Conservation (phyloP, 2,797 vertebrate species). For the Pseudochirops cupreus region DNA sequence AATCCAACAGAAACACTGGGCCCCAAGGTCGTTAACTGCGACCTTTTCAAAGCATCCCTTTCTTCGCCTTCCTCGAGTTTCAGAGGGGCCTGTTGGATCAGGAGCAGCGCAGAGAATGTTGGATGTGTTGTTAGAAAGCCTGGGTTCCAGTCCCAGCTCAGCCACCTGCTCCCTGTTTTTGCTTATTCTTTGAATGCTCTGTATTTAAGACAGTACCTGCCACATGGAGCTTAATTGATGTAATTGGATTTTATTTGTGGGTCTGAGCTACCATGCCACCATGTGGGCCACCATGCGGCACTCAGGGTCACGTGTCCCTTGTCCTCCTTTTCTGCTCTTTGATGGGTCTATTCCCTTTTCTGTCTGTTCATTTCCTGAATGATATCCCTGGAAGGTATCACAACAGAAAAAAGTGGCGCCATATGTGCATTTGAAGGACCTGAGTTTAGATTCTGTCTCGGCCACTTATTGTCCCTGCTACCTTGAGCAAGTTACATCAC, state of each 20-base stretch:
- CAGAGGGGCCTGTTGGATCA: not conserved
- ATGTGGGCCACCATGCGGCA: not conserved
- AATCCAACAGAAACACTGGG: slow-evolving; percentile 48
- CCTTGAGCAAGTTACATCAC: not conserved
- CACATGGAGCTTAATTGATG: not conserved
- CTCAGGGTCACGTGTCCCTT: not conserved
- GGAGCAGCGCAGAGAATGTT: not conserved
- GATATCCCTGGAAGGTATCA: not conserved
- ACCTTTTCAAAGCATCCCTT: slow-evolving; percentile 51
- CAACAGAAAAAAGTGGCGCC: not conserved
- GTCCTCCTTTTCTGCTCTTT: not conserved
- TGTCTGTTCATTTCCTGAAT: not conserved
- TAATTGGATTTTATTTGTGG: not conserved
- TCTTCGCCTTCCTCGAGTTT: slow-evolving; percentile 29
- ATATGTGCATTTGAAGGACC: not conserved
- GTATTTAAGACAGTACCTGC: not conserved
- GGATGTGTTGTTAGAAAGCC: not conserved
- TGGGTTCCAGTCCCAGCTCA: not conserved
- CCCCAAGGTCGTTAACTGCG: slow-evolving; percentile 59
- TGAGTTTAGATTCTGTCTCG: not conserved
- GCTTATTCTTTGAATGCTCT: not conserved
- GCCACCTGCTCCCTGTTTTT: not conserved
- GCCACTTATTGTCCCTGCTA: not conserved
- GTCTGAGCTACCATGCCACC: not conserved
- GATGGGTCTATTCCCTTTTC: not conserved